Evolutionary conservation across 2,113 vertebrate species (phyloP), one percentile per base, ranked within the genome.

Genomic region (Dermatemys mawii): DNA sequence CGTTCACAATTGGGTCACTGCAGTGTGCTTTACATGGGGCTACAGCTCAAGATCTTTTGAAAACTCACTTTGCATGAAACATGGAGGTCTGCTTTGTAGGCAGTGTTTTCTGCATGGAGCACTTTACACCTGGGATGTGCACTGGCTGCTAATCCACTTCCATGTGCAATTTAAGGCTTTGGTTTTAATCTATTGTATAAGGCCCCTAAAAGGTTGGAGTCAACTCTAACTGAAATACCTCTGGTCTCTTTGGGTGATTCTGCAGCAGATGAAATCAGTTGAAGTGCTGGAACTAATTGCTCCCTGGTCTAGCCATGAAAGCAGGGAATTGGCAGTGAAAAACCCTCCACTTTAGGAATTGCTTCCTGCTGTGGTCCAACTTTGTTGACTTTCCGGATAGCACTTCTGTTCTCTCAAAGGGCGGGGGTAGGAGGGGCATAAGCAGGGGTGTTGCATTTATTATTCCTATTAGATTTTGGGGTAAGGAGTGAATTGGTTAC

Each of bases 151-250:
- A n/a, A 21, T 6, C 29, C 63, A 29, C 6, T 85, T 22, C 53
- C 22, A 1, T 49, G 84, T 88, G n/a, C 24, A 83, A 1, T 24
- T 78, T 80, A 27, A 1, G 35, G 19, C 8, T 63, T 24, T 6
- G 9, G 4, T 46, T 60, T 41, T 49, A 84, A 51, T 4, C 27
- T 3, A 8, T 78, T 27, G 4, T 44, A 35, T 44, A 76, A 3
- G 3, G 35, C 41, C 86, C 10, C 16, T 53, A 46, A 84, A 27
- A 78, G 49, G 3, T 21, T 49, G 35, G 49, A 6, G 13, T 1
- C 0, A 41, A 29, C 50, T 3, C 63, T 38, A 70, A 38, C n/a
- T 70, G 35, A 38, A n/a, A 38, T 49, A 22, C 32, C 55, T 11
- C 41, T 53, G 19, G 5, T 16, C 8, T 63, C 41, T 38, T 70